Evolutionary conservation across 2,888 invertebrate genomes (phyloP), one percentile per base, ranked within the genome.

Genomic region (Torymus aiolomorphi): DNA sequence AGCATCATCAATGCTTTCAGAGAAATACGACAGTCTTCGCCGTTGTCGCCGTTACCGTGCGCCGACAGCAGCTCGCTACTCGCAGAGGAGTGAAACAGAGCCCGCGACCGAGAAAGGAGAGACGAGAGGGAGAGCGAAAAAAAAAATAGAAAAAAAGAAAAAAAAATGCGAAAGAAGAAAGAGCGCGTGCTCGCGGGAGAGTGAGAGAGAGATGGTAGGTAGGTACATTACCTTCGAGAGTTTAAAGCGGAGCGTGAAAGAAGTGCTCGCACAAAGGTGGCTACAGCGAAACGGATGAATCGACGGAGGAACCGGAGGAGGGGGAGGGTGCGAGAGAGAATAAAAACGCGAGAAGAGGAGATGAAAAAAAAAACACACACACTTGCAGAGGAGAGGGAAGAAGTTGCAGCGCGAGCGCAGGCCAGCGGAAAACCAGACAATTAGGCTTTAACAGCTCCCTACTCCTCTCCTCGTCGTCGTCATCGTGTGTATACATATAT

Each of bases 361-460:
- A 56, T 24, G 31, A n/a, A 69, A 24, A 69, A 24, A 69, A 54
- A 42, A 5, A 42, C 8, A 42, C 4, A 16, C 4, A 62, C 13
- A 31, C 2, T 16, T 2, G 16, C 2, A 42, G 42, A 5, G 31
- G 5, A 3, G 31, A 10, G 11, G 14, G 51, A 71, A 61, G 61
- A 61, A 71, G 24, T 51, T 59, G 59, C 57, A n/a, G 42, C 42
- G 42, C 42, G 42, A 5, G 8, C n/a, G 18, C 16, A 11, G 12
- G n/a, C 31, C 13, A 52, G 66, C 14, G 20, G 54, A 52, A 54
- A 62, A 61, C n/a, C 72, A 72, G 74, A 74, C 74, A 74, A 74
- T 74, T 65, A 74, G 74, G 65, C 56, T 65, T 54, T 12, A 42
- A 42, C 42, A 42, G 42, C 42, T 42, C 42, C 8, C 31, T 5